Conservation (phyloP, 2,797 vertebrate genomes). For the Tangara arthus region DNA sequence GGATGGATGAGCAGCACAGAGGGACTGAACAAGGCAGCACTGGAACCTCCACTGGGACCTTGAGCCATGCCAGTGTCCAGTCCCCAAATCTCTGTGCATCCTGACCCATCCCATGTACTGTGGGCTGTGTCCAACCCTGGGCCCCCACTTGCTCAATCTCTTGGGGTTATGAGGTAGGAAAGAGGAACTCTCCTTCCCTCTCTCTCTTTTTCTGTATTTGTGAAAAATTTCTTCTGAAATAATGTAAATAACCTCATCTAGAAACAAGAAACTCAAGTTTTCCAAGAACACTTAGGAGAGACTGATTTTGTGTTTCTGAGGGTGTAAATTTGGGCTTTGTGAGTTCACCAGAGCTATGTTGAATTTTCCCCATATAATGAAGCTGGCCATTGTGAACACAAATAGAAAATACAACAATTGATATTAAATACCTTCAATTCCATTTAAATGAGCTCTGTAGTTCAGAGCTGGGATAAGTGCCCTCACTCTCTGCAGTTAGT, state of each 20-base stretch:
- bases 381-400: not conserved
- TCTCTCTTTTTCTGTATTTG: not conserved
- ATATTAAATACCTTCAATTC: not conserved
- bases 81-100: not conserved
- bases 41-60: rapidly evolving
- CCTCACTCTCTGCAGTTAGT: not conserved
- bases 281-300: not conserved
- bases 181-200: not conserved
- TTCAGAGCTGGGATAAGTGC: not conserved
- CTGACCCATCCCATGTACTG: not conserved
- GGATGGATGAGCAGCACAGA: not conserved
- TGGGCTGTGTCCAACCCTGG: rapidly evolving
- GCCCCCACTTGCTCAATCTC: not conserved
- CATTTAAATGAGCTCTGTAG: not conserved
- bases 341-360: not conserved
- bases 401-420: not conserved
- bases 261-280: slow-evolving; percentile 14
- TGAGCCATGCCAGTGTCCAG: not conserved
- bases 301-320: not conserved
- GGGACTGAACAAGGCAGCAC: not conserved
- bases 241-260: not conserved
- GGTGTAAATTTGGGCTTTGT: not conserved
- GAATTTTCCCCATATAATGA: not conserved
- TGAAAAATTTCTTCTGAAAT: not conserved
- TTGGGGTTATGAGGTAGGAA: not conserved